These are phyloP conservation scores for Mallotus villosus DNA, from an alignment of 2,797 vertebrate species.

Conservation along the genomic window DNA sequence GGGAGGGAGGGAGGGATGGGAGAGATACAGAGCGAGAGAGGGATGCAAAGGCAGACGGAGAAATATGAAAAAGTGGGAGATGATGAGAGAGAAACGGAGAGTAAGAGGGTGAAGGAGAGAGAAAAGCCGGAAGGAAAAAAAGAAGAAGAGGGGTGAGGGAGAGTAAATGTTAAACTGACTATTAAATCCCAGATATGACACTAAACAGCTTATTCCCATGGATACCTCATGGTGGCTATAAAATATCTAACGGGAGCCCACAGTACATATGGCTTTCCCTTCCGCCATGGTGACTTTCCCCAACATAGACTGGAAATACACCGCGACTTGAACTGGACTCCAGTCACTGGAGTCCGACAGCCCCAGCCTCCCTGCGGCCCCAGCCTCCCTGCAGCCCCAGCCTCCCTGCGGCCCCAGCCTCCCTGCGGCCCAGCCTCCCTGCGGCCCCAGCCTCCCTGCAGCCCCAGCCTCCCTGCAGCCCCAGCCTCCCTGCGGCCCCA, in stretches of 20 bases:
- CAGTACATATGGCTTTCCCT: too few species aligned
- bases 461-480: too few species aligned
- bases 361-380: too few species aligned
- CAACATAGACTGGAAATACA: too few species aligned
- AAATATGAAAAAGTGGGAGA: constrained; percentile 8
- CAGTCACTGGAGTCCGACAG: neutral
- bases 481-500: too few species aligned
- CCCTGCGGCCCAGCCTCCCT: too few species aligned
- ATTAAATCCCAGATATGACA: neutral
- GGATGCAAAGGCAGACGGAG: constrained; percentile 10
- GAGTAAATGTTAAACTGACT: neutral
- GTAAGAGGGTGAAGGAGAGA: neutral
- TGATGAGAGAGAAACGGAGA: constrained; percentile 15
- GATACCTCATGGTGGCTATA: neutral
- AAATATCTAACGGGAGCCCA: too few species aligned
- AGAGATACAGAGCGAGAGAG: constrained; percentile 21
- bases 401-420: too few species aligned
- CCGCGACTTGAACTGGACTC: too few species aligned
- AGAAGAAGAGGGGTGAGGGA: neutral
- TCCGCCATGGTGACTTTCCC: too few species aligned
- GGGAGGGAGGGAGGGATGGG: neutral
- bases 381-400: too few species aligned
- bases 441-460: neutral
- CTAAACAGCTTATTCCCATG: neutral
- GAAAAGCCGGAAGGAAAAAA: neutral